Conservation (phyloP, 2,113 vertebrate species). For the Meriones unguiculatus region DNA sequence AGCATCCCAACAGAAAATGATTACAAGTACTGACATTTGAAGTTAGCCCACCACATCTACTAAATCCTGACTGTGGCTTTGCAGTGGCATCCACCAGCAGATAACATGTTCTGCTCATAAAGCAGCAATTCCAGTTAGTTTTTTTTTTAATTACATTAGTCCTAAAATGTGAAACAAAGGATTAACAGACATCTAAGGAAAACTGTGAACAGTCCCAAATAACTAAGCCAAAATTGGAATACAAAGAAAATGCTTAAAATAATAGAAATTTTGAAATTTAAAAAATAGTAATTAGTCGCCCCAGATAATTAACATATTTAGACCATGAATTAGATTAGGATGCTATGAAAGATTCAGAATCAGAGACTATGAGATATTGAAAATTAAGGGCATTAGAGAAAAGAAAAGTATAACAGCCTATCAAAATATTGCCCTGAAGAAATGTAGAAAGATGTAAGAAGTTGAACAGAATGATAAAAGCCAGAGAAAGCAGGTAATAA, state of each 20-base stretch:
- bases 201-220: background rate
- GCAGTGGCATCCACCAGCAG: background rate
- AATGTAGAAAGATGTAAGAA: background rate
- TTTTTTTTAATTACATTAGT: background rate
- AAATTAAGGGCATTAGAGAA: background rate
- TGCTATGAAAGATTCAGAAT: background rate
- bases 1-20: background rate
- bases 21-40: background rate
- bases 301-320: conserved; percentile 8
- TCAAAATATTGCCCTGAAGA: background rate
- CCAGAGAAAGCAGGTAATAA: background rate
- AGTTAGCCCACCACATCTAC: background rate
- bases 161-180: background rate
- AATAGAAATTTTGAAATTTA: background rate
- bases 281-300: background rate
- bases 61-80: background rate
- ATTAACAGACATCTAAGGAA: background rate
- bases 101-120: background rate
- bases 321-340: background rate
- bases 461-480: background rate
- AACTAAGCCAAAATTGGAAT: background rate
- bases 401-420: background rate
- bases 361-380: background rate
- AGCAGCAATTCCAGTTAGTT: background rate
- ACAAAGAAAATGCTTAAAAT: background rate